Conservation (phyloP, 1,140 invertebrate genomes). For the Caenorhabditis briggsae region DNA sequence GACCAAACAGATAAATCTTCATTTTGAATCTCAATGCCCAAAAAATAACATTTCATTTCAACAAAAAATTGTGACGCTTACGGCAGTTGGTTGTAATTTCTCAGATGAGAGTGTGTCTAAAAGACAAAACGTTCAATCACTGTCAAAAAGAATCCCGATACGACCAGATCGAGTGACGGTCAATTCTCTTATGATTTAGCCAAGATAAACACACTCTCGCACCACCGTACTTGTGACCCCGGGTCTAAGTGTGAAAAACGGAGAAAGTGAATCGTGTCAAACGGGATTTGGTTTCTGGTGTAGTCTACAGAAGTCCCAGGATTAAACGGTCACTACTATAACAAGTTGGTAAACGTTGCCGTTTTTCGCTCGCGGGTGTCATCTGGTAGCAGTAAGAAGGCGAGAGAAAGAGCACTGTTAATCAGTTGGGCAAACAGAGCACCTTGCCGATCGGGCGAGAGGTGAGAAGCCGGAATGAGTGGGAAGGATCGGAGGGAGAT, state of each 20-base stretch:
- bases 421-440: slow-evolving; percentile 46
- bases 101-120: slow-evolving; percentile 8
- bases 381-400: neutral
- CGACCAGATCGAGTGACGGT: slow-evolving; percentile 23
- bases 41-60: neutral
- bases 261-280: neutral
- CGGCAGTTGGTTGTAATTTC: slow-evolving; percentile 51
- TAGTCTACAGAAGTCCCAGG: neutral
- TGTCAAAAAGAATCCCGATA: slow-evolving; percentile 37
- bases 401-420: slow-evolving; percentile 30
- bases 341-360: slow-evolving; percentile 34
- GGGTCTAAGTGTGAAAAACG: slow-evolving; percentile 41
- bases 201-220: slow-evolving; percentile 49
- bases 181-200: slow-evolving; percentile 52
- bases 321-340: slow-evolving; percentile 38
- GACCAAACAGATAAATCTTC: too few species aligned
- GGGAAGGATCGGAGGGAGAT: neutral
- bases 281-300: neutral
- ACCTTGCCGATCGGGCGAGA: slow-evolving; percentile 3
- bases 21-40: too few species aligned
- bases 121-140: slow-evolving; percentile 49
- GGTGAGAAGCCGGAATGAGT: slow-evolving; percentile 50
- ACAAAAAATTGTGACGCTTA: neutral
- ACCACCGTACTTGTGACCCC: slow-evolving; percentile 44
- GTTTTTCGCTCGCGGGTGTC: neutral